phyloP scores from a whole-genome alignment of 2,797 vertebrate species.

The Gila robusta region DNA sequence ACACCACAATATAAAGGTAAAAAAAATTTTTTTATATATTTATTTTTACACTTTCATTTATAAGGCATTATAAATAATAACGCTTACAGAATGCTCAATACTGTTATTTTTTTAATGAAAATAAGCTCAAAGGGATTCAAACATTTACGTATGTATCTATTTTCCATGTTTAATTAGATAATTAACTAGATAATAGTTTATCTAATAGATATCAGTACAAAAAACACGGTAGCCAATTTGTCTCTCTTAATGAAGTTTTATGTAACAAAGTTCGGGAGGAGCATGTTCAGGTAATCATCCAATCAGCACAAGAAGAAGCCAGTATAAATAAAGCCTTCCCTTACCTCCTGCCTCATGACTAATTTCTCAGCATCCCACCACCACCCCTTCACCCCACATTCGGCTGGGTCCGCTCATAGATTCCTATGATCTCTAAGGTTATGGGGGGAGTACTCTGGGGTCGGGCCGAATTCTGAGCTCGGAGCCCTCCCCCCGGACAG shows the following conservation, averaged over 20 bases:
- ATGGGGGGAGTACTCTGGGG: too few species aligned
- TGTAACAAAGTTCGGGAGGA: too few species aligned
- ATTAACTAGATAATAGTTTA: background rate
- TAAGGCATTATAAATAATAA: constrained; percentile 8
- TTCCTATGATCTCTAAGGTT: too few species aligned
- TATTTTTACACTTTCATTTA: background rate
- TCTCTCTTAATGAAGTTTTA: background rate
- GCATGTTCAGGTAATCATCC: too few species aligned
- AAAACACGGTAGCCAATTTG: background rate
- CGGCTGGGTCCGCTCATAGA: too few species aligned
- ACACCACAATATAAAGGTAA: background rate
- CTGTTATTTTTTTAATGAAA: background rate
- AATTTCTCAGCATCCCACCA: too few species aligned
- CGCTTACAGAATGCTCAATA: background rate
- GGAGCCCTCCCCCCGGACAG: too few species aligned
- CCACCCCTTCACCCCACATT: too few species aligned
- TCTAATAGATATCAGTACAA: background rate
- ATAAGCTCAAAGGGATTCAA: background rate
- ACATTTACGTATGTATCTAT: background rate
- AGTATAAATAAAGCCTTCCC: too few species aligned
- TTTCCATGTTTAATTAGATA: background rate
- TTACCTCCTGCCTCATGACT: too few species aligned
- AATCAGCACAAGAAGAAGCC: too few species aligned
- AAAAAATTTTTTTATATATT: background rate
- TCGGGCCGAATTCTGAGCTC: too few species aligned